These are phyloP conservation scores for Thermophis baileyi DNA, from an alignment of 2,113 vertebrate species.

Conservation along the genomic window DNA sequence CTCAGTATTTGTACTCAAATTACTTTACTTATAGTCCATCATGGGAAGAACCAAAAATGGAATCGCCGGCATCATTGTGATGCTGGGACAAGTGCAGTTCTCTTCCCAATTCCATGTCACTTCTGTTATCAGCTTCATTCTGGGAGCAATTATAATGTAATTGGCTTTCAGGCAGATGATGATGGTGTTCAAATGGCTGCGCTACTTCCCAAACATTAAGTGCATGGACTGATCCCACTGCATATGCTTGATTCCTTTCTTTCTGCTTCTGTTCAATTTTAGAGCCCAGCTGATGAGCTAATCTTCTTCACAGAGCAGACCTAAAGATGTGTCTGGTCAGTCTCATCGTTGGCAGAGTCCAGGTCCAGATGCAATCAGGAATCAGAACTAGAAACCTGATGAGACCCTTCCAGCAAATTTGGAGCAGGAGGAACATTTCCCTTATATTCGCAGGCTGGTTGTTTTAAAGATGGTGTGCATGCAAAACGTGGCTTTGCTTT, in stretches of 20 bases:
- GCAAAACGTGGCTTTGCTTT: neutral
- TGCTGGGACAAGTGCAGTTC: neutral
- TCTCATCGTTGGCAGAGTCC: neutral
- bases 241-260: conserved; percentile 27
- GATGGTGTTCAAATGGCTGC: conserved; percentile 28
- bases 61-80: neutral
- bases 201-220: conserved; percentile 30
- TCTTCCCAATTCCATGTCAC: conserved; percentile 12
- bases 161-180: conserved; percentile 37
- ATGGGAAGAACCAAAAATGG: conserved; percentile 7
- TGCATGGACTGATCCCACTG: neutral
- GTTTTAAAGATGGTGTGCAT: neutral
- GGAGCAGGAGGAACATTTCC: neutral
- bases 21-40: conserved; percentile 16
- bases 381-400: neutral
- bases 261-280: conserved; percentile 21
- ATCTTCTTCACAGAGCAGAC: neutral
- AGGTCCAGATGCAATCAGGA: neutral
- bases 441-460: neutral
- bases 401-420: neutral
- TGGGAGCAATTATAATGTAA: conserved; percentile 24
- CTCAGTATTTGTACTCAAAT: conserved; percentile 18
- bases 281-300: neutral
- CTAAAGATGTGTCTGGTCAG: neutral
- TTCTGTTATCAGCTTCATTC: conserved; percentile 22